Conservation (phyloP, 2,888 invertebrate genomes). For the Campoplex nolae region DNA sequence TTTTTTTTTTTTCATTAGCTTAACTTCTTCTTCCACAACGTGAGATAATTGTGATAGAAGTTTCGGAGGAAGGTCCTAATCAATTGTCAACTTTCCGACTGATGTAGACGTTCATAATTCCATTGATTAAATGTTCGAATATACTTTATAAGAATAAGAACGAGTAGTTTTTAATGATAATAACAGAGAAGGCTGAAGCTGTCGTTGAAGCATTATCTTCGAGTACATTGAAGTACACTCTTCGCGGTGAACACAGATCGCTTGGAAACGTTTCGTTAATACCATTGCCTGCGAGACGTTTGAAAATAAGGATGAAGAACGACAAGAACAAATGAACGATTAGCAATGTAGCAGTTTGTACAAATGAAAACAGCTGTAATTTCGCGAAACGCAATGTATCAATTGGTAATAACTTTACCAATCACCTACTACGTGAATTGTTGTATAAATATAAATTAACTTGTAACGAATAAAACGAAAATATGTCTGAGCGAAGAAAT, state of each 20-base stretch:
- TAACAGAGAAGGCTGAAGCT: conserved; percentile 12
- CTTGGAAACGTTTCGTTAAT: conserved; percentile 15
- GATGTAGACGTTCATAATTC: conserved; percentile 57
- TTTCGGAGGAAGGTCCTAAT: conserved; percentile 59
- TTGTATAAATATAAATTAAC: conserved; percentile 81
- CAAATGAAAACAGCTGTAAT: conserved; percentile 51
- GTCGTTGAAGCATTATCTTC: background rate
- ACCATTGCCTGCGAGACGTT: background rate
- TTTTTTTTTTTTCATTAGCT: conserved; percentile 40
- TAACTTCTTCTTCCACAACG: conserved; percentile 61
- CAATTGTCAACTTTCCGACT: conserved; percentile 59
- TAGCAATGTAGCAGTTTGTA: conserved; percentile 46
- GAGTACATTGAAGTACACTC: background rate
- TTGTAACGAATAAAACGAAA: conserved; percentile 66
- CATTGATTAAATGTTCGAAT: conserved; percentile 46
- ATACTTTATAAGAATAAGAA: conserved; percentile 42
- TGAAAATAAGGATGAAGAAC: conserved; percentile 4
- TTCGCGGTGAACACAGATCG: background rate
- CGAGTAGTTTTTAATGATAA: conserved; percentile 49
- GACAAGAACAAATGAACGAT: conserved; percentile 34
- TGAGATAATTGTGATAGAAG: conserved; percentile 68
- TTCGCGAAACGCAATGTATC: conserved; percentile 44
- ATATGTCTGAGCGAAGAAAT: conserved; percentile 43
- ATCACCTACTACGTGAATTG: conserved; percentile 65
- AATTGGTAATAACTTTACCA: conserved; percentile 62